These are phyloP conservation scores for Mormyrops boulengeri DNA, from an alignment of 2,797 vertebrate species.

Conservation along the genomic window DNA sequence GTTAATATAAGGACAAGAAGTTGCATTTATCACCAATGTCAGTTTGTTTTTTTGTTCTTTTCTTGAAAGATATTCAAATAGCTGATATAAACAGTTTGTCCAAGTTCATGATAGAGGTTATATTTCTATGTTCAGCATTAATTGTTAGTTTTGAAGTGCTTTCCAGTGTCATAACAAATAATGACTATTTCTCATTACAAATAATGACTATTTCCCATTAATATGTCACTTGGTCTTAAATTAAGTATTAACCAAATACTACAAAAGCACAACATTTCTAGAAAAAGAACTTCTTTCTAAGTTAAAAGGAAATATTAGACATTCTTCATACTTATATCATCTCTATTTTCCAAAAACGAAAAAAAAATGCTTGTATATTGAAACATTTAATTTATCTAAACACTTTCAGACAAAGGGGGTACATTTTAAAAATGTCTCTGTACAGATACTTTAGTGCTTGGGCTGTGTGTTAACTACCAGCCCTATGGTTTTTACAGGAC, in stretches of 20 bases:
- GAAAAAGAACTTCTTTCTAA: background rate
- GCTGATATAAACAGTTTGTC: background rate
- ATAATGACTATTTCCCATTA: conserved; percentile 41
- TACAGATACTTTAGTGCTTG: background rate
- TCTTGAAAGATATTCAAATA: background rate
- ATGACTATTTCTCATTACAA: conserved; percentile 39
- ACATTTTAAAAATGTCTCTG: background rate
- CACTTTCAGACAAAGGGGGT: background rate
- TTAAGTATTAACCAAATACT: conserved; percentile 6
- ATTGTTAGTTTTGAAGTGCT: background rate
- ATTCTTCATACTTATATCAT: background rate
- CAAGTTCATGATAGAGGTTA: background rate
- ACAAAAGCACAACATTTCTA: background rate
- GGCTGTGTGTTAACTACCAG: background rate
- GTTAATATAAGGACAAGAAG: background rate
- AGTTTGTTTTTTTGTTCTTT: background rate
- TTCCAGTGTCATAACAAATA: conserved; percentile 34
- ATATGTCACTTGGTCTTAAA: conserved; percentile 24
- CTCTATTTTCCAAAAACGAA: background rate
- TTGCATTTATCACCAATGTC: background rate
- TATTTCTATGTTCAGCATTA: background rate
- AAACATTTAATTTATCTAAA: background rate
- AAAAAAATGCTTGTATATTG: background rate
- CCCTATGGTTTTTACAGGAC: background rate
- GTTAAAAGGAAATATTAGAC: background rate